phyloP scores from a whole-genome alignment of 1,140 invertebrate genomes.

The Venustaconcha ellipsiformis region DNA sequence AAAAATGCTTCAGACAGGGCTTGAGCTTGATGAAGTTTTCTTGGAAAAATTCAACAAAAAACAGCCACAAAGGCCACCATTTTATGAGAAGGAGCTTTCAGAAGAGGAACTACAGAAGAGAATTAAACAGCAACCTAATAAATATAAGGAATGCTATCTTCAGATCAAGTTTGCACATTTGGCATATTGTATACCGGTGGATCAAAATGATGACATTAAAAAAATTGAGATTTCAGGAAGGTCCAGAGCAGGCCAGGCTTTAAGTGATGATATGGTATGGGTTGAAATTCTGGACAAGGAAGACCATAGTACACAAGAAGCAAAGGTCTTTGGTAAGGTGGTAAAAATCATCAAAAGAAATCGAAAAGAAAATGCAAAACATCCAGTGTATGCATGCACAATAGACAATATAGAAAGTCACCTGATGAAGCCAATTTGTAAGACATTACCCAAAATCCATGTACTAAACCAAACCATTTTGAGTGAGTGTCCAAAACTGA shows the following conservation, averaged over 20 bases:
- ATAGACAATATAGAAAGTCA: conserved; percentile 43
- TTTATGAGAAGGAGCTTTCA: conserved; percentile 14
- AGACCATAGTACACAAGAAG: background rate
- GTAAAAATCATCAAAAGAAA: conserved; percentile 44
- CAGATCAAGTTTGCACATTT: conserved; percentile 41
- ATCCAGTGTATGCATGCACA: conserved; percentile 54
- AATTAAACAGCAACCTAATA: conserved; percentile 18
- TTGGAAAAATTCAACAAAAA: conserved; percentile 14
- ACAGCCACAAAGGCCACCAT: background rate
- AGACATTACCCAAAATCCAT: conserved; percentile 56
- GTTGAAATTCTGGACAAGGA: conserved; percentile 49
- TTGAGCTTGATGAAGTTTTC: conserved; percentile 7
- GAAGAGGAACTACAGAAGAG: conserved; percentile 7
- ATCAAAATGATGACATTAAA: conserved; percentile 17
- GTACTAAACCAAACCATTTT: conserved; percentile 15
- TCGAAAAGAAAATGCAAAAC: conserved; percentile 19
- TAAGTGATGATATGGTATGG: conserved; percentile 58
- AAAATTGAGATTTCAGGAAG: conserved; percentile 53
- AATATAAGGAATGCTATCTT: conserved; percentile 45
- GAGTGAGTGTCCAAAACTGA: conserved; percentile 11
- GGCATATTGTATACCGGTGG: conserved; percentile 34
- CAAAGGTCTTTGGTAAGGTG: conserved; percentile 44
- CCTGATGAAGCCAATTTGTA: conserved; percentile 58
- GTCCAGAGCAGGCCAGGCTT: conserved; percentile 54
- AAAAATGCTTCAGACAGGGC: conserved; percentile 9